Percentiles rank a stretch among this genome's conserved stretches.
Evolutionary conservation across 2,113 vertebrate genomes (phyloP).

Genomic region (Pseudonaja textilis): DNA sequence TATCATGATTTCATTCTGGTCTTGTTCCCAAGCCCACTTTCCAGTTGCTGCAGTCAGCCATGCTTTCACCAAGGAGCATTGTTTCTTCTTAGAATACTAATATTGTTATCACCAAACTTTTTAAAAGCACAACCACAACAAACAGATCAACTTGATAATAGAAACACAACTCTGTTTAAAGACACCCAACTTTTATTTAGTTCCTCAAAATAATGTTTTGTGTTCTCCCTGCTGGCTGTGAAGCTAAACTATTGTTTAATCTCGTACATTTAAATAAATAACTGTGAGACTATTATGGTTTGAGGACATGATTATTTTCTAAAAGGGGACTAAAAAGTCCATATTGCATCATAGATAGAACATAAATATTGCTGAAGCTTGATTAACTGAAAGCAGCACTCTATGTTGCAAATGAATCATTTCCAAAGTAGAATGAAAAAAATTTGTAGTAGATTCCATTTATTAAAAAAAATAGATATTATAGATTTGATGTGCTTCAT

Average conservation of each 20-base stretch:
- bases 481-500: not conserved
- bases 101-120: not conserved
- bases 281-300: not conserved
- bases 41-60: not conserved
- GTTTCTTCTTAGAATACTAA: not conserved
- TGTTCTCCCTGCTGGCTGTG: slow-evolving; percentile 62
- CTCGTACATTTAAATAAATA: not conserved
- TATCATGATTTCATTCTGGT: not conserved
- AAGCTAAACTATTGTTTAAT: not conserved
- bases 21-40: not conserved
- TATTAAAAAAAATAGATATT: not conserved
- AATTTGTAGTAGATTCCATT: not conserved
- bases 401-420: not conserved
- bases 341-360: not conserved
- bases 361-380: not conserved
- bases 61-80: not conserved
- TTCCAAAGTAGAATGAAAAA: not conserved
- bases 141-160: not conserved
- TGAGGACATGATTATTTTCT: not conserved
- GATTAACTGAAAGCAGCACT: not conserved
- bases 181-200: not conserved
- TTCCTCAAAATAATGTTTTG: slow-evolving; percentile 37
- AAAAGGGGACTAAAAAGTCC: too few relatives aligned
- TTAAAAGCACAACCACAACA: not conserved
- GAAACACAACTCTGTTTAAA: not conserved